A percentile compares a stretch with the other conserved stretches of the same genome.
Conservation (phyloP, 1,140 invertebrate genomes). For the Dendroctonus ponderosae region DNA sequence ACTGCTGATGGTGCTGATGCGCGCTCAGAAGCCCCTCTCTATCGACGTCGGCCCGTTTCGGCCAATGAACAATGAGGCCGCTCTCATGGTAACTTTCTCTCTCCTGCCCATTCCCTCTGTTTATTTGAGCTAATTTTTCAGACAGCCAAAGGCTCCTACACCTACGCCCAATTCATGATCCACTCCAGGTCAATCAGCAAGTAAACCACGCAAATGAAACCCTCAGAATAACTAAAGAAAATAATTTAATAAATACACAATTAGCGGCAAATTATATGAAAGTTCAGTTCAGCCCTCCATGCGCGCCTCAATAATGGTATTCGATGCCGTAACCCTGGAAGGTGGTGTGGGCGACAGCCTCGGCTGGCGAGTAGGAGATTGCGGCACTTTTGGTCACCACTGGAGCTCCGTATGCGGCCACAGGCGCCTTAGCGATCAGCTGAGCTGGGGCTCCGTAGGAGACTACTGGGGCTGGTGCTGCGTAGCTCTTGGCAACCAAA, state of each 20-base stretch:
- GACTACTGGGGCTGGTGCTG: constrained; percentile 34
- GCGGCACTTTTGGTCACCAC: constrained; percentile 43
- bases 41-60: constrained; percentile 1
- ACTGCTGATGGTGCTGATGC: constrained; percentile 2
- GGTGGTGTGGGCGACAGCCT: constrained; percentile 55
- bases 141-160: constrained; percentile 11
- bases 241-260: constrained; percentile 25
- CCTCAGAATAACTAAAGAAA: constrained; percentile 1
- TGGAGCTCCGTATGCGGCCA: constrained; percentile 27
- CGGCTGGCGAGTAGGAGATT: constrained; percentile 55
- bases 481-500: constrained; percentile 30
- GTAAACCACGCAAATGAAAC: too few relatives aligned
- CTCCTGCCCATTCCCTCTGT: neutral
- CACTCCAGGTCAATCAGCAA: too few relatives aligned
- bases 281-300: too few relatives aligned
- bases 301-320: constrained; percentile 53
- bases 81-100: neutral
- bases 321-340: constrained; percentile 55
- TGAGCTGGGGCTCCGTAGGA: constrained; percentile 22
- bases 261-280: constrained; percentile 10
- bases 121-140: neutral
- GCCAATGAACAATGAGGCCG: constrained; percentile 3
- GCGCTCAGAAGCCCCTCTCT: constrained; percentile 4
- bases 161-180: constrained; percentile 2
- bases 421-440: constrained; percentile 37